Conservation (phyloP, 53 echinoderm and acorn worm genomes). For the Arbacia lixula region DNA sequence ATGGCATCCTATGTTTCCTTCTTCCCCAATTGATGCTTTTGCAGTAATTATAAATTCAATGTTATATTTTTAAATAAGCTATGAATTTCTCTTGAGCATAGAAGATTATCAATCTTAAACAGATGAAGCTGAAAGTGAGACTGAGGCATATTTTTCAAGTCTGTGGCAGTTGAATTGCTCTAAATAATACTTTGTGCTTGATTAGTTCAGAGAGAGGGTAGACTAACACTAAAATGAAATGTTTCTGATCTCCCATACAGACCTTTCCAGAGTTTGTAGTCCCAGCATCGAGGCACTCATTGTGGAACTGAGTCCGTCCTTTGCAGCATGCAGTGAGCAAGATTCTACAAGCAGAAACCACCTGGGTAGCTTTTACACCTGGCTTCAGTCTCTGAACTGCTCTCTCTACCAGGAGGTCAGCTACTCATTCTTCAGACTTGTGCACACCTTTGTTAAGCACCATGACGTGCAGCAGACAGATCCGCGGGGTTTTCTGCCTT, state of each 20-base stretch:
- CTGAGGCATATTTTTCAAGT: too few relatives aligned
- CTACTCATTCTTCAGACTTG: conserved; percentile 34
- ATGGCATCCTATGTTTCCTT: too few relatives aligned
- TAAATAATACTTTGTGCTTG: too few relatives aligned
- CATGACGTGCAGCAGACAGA: neutral
- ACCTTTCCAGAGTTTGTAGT: neutral
- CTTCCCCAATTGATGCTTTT: too few relatives aligned
- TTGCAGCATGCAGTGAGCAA: neutral
- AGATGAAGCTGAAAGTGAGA: too few relatives aligned
- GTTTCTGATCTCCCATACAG: neutral
- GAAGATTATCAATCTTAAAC: too few relatives aligned
- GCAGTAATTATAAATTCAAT: too few relatives aligned
- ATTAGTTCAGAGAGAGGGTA: too few relatives aligned
- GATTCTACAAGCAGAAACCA: neutral
- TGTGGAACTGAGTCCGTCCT: neutral
- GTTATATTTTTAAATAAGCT: too few relatives aligned
- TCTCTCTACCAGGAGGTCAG: neutral
- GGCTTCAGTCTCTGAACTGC: neutral
- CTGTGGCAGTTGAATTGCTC: too few relatives aligned
- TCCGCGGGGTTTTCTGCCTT: neutral
- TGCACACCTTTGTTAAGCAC: conserved; percentile 3
- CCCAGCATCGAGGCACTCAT: neutral
- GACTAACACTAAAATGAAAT: neutral
- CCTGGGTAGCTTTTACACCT: neutral
- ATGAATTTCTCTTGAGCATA: too few relatives aligned